Evolutionary conservation across 2,113 vertebrate species (phyloP).

Genomic region (Rousettus leschenaultii): DNA sequence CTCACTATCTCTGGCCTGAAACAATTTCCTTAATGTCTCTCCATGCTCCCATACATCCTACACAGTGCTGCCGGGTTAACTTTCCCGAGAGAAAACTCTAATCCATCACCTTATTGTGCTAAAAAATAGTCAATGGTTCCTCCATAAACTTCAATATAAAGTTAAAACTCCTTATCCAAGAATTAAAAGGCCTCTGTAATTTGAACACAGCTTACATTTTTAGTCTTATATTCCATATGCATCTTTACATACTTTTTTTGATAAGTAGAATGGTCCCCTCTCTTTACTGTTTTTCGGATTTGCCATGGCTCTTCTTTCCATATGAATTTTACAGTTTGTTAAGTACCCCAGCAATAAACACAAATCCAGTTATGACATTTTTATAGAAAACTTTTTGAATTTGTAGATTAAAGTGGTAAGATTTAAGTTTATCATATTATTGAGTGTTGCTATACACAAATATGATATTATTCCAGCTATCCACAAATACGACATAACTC

Average conservation of each 20-base stretch:
- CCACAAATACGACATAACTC: background rate
- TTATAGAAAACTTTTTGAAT: background rate
- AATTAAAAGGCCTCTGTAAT: background rate
- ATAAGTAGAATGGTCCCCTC: background rate
- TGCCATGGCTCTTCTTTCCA: background rate
- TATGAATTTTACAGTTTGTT: background rate
- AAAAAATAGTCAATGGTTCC: background rate
- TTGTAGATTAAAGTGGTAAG: background rate
- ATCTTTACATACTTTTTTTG: background rate
- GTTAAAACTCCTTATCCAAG: background rate
- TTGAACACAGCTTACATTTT: background rate
- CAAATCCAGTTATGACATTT: background rate
- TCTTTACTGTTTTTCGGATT: background rate
- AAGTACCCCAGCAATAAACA: background rate
- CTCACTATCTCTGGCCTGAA: conserved; percentile 41
- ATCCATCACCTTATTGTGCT: background rate
- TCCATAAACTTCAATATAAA: background rate
- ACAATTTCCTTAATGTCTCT: conserved; percentile 40
- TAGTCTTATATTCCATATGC: background rate
- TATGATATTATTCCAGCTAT: background rate
- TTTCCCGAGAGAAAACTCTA: background rate
- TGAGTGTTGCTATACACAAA: background rate
- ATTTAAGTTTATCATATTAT: background rate
- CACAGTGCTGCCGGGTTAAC: background rate
- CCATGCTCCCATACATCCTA: background rate